Evolutionary conservation across 2,113 vertebrate species (phyloP).

Genomic region (Tyto alba): DNA sequence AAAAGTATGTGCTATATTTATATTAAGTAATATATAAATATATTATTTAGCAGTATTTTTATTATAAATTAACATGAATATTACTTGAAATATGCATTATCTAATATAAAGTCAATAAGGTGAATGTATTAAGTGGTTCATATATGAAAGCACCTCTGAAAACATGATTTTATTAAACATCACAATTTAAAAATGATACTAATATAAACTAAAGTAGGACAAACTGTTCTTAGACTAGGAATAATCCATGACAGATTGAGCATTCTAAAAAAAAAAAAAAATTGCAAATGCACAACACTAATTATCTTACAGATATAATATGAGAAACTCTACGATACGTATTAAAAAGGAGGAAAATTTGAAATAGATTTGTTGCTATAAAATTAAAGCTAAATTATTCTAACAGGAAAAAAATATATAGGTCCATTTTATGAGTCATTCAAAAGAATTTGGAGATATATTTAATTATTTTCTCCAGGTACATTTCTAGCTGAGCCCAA

Average conservation of each 20-base stretch:
- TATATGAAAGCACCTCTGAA: background rate
- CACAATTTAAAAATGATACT: background rate
- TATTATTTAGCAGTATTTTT: background rate
- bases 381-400: background rate
- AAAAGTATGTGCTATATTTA: background rate
- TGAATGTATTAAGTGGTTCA: background rate
- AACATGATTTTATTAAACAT: background rate
- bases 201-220: background rate
- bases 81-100: background rate
- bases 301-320: background rate
- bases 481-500: background rate
- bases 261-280: background rate
- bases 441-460: background rate
- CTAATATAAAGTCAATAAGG: background rate
- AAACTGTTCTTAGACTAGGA: background rate
- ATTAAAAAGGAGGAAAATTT: background rate
- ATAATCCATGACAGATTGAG: background rate
- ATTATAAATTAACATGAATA: background rate
- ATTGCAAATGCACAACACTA: background rate
- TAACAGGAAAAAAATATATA: background rate
- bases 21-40: background rate
- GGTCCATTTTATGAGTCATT: background rate
- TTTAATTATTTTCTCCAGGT: background rate
- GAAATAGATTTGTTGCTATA: background rate
- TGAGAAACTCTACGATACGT: background rate